These are phyloP conservation scores for Rhabdornis inornatus DNA, from an alignment of 2,113 vertebrate genomes.

Conservation along the genomic window DNA sequence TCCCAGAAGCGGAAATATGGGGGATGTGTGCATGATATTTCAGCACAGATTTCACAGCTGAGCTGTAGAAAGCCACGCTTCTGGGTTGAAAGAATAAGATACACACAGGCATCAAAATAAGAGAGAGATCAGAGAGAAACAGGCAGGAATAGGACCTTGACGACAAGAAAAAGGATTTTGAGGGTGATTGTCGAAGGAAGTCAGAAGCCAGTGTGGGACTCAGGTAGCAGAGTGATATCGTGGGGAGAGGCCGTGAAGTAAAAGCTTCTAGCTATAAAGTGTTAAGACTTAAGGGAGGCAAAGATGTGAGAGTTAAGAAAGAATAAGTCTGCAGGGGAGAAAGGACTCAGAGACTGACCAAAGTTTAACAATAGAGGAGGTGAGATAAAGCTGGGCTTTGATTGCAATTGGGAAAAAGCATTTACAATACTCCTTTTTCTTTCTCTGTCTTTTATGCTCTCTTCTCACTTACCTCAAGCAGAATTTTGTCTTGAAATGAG, in stretches of 20 bases:
- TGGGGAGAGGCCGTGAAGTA: not conserved
- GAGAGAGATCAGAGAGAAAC: not conserved
- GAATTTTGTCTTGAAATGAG: not conserved
- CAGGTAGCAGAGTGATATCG: not conserved
- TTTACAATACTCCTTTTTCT: not conserved
- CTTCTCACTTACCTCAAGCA: not conserved
- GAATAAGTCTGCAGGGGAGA: not conserved
- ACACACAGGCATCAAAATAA: not conserved
- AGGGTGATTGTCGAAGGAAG: not conserved
- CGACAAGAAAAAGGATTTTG: not conserved
- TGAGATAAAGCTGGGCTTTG: not conserved
- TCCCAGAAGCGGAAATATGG: not conserved
- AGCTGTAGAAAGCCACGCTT: not conserved
- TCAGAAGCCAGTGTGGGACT: not conserved
- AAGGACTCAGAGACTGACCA: not conserved
- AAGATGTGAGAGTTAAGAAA: slow-evolving; percentile 2
- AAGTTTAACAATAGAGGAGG: slow-evolving; percentile 32
- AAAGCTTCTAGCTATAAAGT: not conserved
- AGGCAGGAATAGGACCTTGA: not conserved
- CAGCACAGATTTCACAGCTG: not conserved
- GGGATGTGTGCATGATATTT: not conserved
- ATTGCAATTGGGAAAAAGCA: not conserved
- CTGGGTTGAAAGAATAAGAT: not conserved
- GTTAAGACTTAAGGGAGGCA: not conserved
- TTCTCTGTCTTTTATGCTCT: not conserved